A percentile compares a stretch with the other conserved stretches of the same genome.
These are phyloP conservation scores for Nesometra sesokonis DNA, from an alignment of 35 echinoderm and acorn worm species.

Conservation along the genomic window DNA sequence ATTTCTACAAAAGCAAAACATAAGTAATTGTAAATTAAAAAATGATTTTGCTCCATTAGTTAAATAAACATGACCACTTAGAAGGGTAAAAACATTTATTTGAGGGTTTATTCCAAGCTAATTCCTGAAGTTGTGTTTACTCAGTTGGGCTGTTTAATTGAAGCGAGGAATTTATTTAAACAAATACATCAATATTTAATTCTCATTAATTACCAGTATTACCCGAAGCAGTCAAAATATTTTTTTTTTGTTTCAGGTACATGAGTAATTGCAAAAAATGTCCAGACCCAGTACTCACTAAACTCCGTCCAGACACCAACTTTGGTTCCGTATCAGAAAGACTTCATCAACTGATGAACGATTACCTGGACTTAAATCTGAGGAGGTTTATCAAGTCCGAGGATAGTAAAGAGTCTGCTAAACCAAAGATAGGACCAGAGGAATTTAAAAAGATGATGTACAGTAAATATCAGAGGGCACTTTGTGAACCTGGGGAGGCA, in stretches of 20 bases:
- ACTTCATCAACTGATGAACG: conserved; percentile 40
- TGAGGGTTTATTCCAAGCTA: too few relatives aligned
- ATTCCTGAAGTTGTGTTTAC: too few relatives aligned
- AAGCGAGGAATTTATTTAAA: too few relatives aligned
- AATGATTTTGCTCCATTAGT: too few relatives aligned
- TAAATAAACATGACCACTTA: too few relatives aligned
- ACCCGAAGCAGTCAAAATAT: not conserved
- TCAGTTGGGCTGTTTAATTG: too few relatives aligned
- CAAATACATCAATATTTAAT: too few relatives aligned
- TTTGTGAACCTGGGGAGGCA: conserved; percentile 88
- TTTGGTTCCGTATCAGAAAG: conserved; percentile 86
- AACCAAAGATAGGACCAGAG: not conserved
- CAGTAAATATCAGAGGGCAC: conserved; percentile 58
- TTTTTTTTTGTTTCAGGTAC: conserved; percentile 47
- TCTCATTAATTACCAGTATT: too few relatives aligned
- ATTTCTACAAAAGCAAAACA: too few relatives aligned
- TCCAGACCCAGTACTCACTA: conserved; percentile 69
- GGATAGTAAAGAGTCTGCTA: not conserved
- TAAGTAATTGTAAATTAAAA: too few relatives aligned
- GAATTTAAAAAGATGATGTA: conserved; percentile 54
- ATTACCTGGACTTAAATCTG: conserved; percentile 36
- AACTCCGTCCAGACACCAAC: conserved; percentile 65
- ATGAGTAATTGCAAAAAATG: conserved; percentile 40
- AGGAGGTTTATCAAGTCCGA: not conserved
- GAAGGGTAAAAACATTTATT: too few relatives aligned